Conservation (phyloP, 2,797 vertebrate genomes). For the Scarus forsteni region DNA sequence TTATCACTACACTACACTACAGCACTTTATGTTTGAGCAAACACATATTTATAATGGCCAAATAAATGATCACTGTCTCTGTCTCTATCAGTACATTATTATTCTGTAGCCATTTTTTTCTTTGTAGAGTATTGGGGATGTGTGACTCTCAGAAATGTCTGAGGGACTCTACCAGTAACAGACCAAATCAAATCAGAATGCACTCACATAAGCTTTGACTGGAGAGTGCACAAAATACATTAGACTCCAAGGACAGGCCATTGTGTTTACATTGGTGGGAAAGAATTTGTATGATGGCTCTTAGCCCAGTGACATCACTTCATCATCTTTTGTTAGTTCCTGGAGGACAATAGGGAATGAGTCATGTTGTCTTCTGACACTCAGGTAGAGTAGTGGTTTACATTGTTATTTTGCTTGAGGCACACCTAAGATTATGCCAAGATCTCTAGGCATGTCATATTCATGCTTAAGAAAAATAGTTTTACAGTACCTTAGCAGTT, state of each 20-base stretch:
- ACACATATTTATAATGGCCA: not conserved
- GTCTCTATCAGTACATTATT: not conserved
- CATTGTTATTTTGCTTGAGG: too few relatives aligned
- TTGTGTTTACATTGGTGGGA: not conserved
- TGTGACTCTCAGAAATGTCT: not conserved
- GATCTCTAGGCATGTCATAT: too few relatives aligned
- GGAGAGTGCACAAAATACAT: not conserved
- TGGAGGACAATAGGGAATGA: not conserved
- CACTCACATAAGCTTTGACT: not conserved
- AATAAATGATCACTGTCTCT: not conserved
- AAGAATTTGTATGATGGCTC: not conserved
- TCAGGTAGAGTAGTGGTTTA: too few relatives aligned
- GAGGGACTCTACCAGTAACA: not conserved
- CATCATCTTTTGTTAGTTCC: not conserved
- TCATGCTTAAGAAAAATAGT: too few relatives aligned
- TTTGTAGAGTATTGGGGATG: not conserved
- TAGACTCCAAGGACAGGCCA: not conserved
- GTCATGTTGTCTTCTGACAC: not conserved
- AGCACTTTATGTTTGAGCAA: too few relatives aligned
- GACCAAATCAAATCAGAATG: not conserved
- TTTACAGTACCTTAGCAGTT: too few relatives aligned
- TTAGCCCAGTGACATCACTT: not conserved
- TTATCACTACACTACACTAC: too few relatives aligned
- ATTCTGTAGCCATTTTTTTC: not conserved
- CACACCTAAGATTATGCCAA: too few relatives aligned